Conservation (phyloP, 2,113 vertebrate genomes). For the Gila orcuttii region DNA sequence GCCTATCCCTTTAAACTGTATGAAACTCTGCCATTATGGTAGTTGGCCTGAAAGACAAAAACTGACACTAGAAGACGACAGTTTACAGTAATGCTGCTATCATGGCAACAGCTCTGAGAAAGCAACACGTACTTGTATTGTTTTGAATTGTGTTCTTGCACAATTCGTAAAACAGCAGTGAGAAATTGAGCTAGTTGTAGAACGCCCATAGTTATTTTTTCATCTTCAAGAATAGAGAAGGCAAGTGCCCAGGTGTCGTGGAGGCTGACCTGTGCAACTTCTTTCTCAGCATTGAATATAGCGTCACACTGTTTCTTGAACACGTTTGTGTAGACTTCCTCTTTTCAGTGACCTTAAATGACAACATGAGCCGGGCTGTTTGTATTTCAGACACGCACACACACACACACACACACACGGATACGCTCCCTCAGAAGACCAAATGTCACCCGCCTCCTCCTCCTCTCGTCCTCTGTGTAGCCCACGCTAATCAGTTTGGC, state of each 20-base stretch:
- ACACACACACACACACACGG: neutral
- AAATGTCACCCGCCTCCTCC: constrained; percentile 46
- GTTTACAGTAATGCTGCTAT: neutral
- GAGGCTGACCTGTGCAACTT: neutral
- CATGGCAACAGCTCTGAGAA: neutral
- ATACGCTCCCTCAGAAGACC: constrained; percentile 38
- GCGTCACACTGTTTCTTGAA: neutral
- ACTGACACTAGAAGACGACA: neutral
- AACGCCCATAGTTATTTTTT: neutral
- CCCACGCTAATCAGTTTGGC: constrained; percentile 29
- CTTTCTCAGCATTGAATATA: neutral
- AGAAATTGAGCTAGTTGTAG: neutral
- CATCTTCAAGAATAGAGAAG: neutral
- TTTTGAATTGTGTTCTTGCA: no score
- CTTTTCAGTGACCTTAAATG: constrained; percentile 23
- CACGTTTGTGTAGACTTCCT: neutral
- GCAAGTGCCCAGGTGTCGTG: neutral
- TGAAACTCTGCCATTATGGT: neutral
- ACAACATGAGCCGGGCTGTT: constrained; percentile 7
- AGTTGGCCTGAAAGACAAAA: neutral
- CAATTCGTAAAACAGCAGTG: neutral
- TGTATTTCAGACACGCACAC: constrained; percentile 17
- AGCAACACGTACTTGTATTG: no score
- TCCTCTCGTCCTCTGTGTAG: constrained; percentile 28
- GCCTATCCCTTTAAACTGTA: no score